These are phyloP conservation scores for Dastarcus helophoroides DNA, from an alignment of 2,888 invertebrate genomes.

Conservation along the genomic window DNA sequence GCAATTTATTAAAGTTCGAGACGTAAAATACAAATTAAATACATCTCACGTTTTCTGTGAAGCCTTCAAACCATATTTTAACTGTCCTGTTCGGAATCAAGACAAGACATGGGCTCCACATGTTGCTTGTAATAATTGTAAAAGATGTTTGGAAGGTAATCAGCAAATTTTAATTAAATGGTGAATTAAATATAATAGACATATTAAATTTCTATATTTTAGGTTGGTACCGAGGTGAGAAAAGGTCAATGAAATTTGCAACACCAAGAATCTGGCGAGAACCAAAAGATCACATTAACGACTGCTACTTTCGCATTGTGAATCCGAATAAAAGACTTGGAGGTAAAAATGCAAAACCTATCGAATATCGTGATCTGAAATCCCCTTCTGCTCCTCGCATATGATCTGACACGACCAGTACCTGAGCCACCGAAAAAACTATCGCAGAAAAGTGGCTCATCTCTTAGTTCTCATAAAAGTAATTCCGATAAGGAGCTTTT, in stretches of 20 bases:
- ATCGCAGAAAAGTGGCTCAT: constrained; percentile 8
- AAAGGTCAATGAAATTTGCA: constrained; percentile 18
- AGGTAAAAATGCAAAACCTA: constrained; percentile 12
- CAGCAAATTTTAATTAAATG: constrained; percentile 6
- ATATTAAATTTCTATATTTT: constrained; percentile 9
- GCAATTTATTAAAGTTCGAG: constrained; percentile 17
- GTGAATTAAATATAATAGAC: constrained; percentile 8
- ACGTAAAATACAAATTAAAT: constrained; percentile 14
- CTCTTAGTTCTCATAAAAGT: constrained; percentile 5
- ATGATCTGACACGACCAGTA: constrained; percentile 6
- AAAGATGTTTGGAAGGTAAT: constrained; percentile 13
- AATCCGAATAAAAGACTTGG: constrained; percentile 11
- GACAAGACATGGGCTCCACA: constrained; percentile 19
- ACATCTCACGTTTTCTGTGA: constrained; percentile 13
- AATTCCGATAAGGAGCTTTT: no score
- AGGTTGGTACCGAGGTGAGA: constrained; percentile 13
- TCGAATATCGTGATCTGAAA: constrained; percentile 12
- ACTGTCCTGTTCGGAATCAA: constrained; percentile 14
- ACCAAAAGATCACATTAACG: constrained; percentile 21
- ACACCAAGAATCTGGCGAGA: constrained; percentile 23
- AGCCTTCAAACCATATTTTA: constrained; percentile 28
- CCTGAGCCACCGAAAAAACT: constrained; percentile 7
- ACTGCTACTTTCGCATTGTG: constrained; percentile 25
- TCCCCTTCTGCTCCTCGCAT: constrained; percentile 7
- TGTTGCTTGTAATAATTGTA: constrained; percentile 16